A percentile compares a stretch with the other conserved stretches of the same genome.
These are phyloP conservation scores for Hemiscyllium ocellatum DNA, from an alignment of 2,113 vertebrate genomes.

Conservation along the genomic window DNA sequence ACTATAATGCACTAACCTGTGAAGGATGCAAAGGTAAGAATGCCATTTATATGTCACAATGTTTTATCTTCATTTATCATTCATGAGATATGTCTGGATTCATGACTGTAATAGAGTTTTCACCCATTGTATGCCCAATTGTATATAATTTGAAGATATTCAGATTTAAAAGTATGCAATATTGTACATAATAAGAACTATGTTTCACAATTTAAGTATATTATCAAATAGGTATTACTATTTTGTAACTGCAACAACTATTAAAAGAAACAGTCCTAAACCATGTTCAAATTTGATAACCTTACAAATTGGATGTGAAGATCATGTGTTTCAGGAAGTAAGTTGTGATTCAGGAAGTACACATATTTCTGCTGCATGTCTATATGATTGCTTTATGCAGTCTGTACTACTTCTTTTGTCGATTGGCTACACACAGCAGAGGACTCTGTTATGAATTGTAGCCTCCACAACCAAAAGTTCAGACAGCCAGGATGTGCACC, in stretches of 20 bases:
- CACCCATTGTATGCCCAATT: neutral
- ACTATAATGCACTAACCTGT: constrained; percentile 89
- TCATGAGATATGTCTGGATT: neutral
- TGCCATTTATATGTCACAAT: neutral
- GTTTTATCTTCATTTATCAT: rapidly evolving
- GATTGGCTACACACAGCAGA: neutral
- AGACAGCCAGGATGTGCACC: neutral
- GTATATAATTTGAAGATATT: neutral
- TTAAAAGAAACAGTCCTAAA: neutral
- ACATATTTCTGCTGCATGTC: neutral
- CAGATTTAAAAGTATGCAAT: neutral
- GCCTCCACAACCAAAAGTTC: neutral
- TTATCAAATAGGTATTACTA: neutral
- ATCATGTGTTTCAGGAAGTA: neutral
- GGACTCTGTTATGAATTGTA: neutral
- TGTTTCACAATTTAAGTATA: neutral
- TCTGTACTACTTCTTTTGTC: neutral
- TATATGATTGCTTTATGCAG: neutral
- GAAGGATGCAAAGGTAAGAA: constrained; percentile 87
- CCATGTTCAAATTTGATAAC: neutral
- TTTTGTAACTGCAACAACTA: neutral
- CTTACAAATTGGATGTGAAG: neutral
- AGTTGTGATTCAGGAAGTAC: too few relatives aligned
- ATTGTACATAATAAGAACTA: neutral
- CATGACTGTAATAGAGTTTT: too few relatives aligned